Conservation (phyloP, 2,888 invertebrate species). For the Andrena bicolor region DNA sequence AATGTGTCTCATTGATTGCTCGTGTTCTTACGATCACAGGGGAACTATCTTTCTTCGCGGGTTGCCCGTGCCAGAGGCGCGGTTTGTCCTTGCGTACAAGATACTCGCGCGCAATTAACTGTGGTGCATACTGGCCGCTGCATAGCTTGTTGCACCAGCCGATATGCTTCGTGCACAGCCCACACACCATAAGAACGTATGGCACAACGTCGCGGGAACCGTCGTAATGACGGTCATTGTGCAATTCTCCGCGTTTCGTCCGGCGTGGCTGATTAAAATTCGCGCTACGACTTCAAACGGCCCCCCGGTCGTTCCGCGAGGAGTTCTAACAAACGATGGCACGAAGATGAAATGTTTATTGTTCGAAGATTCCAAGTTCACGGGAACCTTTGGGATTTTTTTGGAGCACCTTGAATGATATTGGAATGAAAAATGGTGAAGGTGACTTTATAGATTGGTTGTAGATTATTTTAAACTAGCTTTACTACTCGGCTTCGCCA, state of each 20-base stretch:
- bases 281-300: background rate
- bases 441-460: background rate
- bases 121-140: slow-evolving; percentile 39
- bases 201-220: slow-evolving; percentile 40
- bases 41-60: background rate
- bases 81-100: slow-evolving; percentile 71
- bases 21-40: background rate
- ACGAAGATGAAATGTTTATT: background rate
- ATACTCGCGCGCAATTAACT: slow-evolving; percentile 64
- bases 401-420: background rate
- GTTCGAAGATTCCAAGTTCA: background rate
- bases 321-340: background rate
- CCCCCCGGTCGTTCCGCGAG: background rate
- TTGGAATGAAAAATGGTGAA: background rate
- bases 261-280: slow-evolving; percentile 40
- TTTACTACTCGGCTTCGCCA: no score
- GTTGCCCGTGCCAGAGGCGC: slow-evolving; percentile 58
- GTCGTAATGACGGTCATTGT: slow-evolving; percentile 48
- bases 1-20: background rate
- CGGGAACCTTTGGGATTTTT: background rate
- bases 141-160: slow-evolving; percentile 64
- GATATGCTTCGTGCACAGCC: slow-evolving; percentile 49
- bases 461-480: no score
- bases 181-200: slow-evolving; percentile 42
- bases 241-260: slow-evolving; percentile 40